Evolutionary conservation across 2,797 vertebrate genomes (phyloP).

Genomic region (Hippocampus kuda): DNA sequence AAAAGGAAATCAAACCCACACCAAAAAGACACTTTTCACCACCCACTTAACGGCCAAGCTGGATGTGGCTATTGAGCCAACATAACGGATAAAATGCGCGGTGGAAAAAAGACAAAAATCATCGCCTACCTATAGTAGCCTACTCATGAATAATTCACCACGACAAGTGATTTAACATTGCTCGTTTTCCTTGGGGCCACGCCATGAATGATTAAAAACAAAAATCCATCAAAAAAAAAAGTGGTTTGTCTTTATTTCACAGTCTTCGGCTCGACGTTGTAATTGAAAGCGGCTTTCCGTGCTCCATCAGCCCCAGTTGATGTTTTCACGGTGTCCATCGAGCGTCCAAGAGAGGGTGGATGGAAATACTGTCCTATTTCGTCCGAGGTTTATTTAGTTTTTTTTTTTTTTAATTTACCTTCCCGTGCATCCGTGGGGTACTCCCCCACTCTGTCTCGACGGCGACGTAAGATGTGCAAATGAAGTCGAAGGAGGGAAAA

Average conservation of each 20-base stretch:
- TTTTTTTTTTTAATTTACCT: slow-evolving; percentile 29
- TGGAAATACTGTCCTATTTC: background rate
- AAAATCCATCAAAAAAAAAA: slow-evolving; percentile 37
- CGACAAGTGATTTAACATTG: slow-evolving; percentile 57
- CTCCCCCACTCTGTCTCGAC: slow-evolving; percentile 28
- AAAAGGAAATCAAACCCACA: slow-evolving; percentile 1
- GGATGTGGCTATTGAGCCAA: background rate
- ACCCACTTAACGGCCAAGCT: slow-evolving; percentile 5
- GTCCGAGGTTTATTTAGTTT: too few species aligned
- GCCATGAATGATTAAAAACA: slow-evolving; percentile 41
- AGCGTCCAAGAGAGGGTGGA: slow-evolving; percentile 34
- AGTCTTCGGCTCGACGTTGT: slow-evolving; percentile 36
- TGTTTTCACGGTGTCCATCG: slow-evolving; percentile 36
- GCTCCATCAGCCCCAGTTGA: slow-evolving; percentile 37
- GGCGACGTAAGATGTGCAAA: slow-evolving; percentile 39
- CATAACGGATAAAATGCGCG: slow-evolving; percentile 36
- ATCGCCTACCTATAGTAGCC: slow-evolving; percentile 32
- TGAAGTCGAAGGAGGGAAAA: slow-evolving; percentile 7
- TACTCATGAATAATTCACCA: slow-evolving; percentile 54
- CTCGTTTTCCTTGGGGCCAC: slow-evolving; percentile 49
- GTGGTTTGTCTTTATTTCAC: slow-evolving; percentile 36
- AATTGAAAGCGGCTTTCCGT: slow-evolving; percentile 46
- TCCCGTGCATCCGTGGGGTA: slow-evolving; percentile 49
- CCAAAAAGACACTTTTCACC: slow-evolving; percentile 13
- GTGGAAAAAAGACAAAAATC: slow-evolving; percentile 49